phyloP scores from a whole-genome alignment of 2,797 vertebrate species.

The Pangasius krempfi region DNA sequence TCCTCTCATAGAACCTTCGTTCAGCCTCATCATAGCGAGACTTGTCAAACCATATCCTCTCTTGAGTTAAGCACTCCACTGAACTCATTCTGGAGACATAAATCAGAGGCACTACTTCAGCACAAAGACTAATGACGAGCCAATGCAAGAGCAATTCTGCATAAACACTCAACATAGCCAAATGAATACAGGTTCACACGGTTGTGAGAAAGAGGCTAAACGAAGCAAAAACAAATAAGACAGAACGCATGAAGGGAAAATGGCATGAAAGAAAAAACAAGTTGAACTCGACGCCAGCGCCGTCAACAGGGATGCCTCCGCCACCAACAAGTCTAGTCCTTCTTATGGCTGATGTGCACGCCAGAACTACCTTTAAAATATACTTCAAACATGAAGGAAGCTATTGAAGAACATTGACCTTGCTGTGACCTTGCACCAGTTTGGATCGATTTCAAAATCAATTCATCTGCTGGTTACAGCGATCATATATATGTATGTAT shows the following conservation, averaged over 20 bases:
- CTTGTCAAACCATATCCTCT: conserved; percentile 97
- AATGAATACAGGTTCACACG: background rate
- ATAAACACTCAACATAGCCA: background rate
- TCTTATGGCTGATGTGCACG: background rate
- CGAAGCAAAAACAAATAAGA: background rate
- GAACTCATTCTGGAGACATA: conserved; percentile 74
- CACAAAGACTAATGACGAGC: background rate
- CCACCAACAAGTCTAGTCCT: background rate
- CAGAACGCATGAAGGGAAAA: background rate
- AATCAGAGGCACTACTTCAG: background rate
- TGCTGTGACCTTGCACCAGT: background rate
- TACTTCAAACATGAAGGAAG: background rate
- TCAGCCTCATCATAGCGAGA: conserved; percentile 91
- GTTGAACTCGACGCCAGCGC: background rate
- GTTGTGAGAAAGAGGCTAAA: background rate
- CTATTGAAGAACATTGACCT: background rate
- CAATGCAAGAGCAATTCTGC: background rate
- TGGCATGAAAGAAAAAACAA: background rate
- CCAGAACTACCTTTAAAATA: background rate
- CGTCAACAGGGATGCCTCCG: background rate
- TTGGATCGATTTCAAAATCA: background rate
- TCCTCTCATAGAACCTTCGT: conserved; percentile 81
- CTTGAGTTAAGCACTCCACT: conserved; percentile 79
- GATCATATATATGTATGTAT: too few relatives aligned
- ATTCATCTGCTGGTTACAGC: background rate